Conservation (phyloP, 2,797 vertebrate genomes). For the Uromys caudimaculatus region DNA sequence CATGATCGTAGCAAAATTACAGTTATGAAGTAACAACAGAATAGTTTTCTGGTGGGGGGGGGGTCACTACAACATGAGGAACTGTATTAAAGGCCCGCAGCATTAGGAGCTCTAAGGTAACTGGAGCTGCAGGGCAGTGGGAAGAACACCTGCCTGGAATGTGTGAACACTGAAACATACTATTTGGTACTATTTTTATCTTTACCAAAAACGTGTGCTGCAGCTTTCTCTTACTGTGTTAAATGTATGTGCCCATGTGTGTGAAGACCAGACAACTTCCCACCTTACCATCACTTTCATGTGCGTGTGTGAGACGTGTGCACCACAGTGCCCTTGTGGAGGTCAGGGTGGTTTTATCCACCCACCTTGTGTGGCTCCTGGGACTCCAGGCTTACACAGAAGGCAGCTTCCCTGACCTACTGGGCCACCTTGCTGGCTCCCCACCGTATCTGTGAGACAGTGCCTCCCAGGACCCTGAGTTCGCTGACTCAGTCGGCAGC, state of each 20-base stretch:
- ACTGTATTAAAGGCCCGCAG: not conserved
- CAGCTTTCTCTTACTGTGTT: not conserved
- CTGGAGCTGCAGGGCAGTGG: not conserved
- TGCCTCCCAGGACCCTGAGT: not conserved
- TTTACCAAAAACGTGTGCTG: conserved; percentile 13
- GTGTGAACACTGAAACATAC: not conserved
- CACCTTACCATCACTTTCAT: not conserved
- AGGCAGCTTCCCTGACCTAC: not conserved
- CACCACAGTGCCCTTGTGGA: not conserved
- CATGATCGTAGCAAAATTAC: not conserved
- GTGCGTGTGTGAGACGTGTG: not conserved
- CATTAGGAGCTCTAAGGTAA: not conserved
- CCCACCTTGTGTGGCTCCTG: not conserved
- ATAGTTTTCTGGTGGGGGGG: too few relatives aligned
- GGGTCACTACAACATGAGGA: too few relatives aligned
- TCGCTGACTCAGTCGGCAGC: not conserved
- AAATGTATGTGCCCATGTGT: not conserved
- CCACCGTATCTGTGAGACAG: not conserved
- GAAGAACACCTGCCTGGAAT: not conserved
- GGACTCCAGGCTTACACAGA: not conserved
- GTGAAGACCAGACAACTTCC: not conserved
- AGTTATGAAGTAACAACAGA: not conserved
- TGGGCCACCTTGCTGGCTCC: too few relatives aligned
- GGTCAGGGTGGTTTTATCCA: not conserved
- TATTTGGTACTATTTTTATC: conserved; percentile 23